Base-by-base conservation (phyloP, 2,113 vertebrate genomes). In the Plectropomus leopardus region DNA sequence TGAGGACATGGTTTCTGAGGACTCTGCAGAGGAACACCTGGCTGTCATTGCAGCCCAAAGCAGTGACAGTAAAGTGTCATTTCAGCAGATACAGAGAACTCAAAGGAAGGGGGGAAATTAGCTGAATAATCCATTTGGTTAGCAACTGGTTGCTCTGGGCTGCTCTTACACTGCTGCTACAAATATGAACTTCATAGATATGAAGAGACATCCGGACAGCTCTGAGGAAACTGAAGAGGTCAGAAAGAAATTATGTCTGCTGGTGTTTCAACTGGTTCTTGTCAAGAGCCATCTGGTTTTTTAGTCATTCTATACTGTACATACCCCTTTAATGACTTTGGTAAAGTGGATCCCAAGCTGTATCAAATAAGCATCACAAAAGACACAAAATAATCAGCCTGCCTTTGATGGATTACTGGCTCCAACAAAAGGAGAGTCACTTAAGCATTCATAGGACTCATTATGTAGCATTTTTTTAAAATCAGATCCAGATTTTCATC, bases 111-210 rank as follows among this genome's bases (percentile, higher is more conserved):
- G 72, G 70, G 69, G 51, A 71, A 89, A 89, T 86, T 79, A 84
- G 61, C 76, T 54, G 79, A 85, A 74, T 85, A 82, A 81, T 86
- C 74, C 50, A 76, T 82, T 79, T 65, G 86, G 58, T 63, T 42
- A 78, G 57, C 63, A 63, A 70, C 24, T 51, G 70, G 72, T 59
- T 50, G 58, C 61, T 87, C 23, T 1, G 10, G 26, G 24, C 48
- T 55, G 50, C 45, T 45, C 6, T 28, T 21, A 53, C 34, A 23
- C 55, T 65, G 11, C 1, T 53, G 9, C 28, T 72, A 24, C 59
- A 80, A 60, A 61, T 57, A 57, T 36, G 60, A 45, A 66, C 24
- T 63, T 80, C 58, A 63, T 4, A 66, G 64, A 78, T 61, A 48
- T 14, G 3, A 75, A 61, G 53, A 60, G 65, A 68, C 45, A 44